Base-by-base conservation (phyloP, 1,140 invertebrate species). In the Drosophila baimaii region DNA sequence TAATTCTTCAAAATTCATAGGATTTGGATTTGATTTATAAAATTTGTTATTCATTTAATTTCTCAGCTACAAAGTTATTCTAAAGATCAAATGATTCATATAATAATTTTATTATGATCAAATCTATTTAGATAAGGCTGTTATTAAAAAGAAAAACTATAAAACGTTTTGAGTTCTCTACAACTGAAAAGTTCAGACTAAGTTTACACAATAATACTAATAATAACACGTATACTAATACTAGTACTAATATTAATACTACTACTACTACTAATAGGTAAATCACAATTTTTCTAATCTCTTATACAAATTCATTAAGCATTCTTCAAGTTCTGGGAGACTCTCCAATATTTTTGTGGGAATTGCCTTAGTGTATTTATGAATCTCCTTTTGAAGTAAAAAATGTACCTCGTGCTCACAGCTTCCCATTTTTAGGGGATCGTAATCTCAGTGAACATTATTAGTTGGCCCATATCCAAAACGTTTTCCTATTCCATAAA, bases 381-480 rank as follows among this genome's bases (percentile, higher is more conserved):
- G 21, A 56, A 25, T 39, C 31, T 39, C 31, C 31, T 35, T n/a
- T 35, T 13, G 3, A 54, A 35, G 15, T 35, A 35, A 21, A 23
- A 21, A 21, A 21, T 65, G 1, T 19, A 27, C n/a, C 15, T 27
- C 12, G n/a, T n/a, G n/a, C n/a, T n/a, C n/a, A n/a, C 33, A 35
- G 43, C 49, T 49, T 41, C 43, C 43, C 43, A 29, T 71, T 47
- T 70, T 47, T 37, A 8, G 47, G 25, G 43, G 21, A 35, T 27
- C 19, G 8, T 17, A 31, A 69, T 59, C 72, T 79, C 41, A 52
- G 49, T 43, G 59, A 49, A 59, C 41, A 64, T 76, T 77, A 68
- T 51, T 49, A 76, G 61, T 80, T 80, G 77, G 58, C 37, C 44
- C 57, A 83, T 27, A 83, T 79, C 54, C 41, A 79, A 79, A 71